A percentile compares a stretch with the other conserved stretches of the same genome.
phyloP scores from a whole-genome alignment of 2,888 invertebrate genomes.

The Netelia inedita region DNA sequence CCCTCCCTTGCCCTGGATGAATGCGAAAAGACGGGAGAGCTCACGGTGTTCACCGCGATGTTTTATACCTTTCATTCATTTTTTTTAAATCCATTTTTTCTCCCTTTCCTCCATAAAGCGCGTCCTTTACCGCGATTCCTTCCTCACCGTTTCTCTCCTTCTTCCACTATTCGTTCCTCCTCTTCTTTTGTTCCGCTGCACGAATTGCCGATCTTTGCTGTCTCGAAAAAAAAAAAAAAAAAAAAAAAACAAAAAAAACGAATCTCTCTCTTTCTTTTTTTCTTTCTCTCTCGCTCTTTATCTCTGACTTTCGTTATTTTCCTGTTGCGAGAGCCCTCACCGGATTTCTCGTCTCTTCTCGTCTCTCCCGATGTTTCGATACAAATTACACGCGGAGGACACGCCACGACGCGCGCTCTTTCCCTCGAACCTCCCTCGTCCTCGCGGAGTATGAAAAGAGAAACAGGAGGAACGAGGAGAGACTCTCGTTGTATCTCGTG shows the following conservation, averaged over 20 bases:
- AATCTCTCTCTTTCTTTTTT: neutral
- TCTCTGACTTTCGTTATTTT: slow-evolving; percentile 39
- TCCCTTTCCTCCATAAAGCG: slow-evolving; percentile 5
- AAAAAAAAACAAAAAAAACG: too few species aligned
- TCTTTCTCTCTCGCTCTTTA: slow-evolving; percentile 35
- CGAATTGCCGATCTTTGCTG: slow-evolving; percentile 55
- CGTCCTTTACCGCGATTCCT: slow-evolving; percentile 12
- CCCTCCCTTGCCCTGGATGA: slow-evolving; percentile 42
- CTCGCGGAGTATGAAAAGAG: slow-evolving; percentile 64
- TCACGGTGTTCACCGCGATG: slow-evolving; percentile 43
- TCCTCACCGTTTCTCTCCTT: slow-evolving; percentile 27
- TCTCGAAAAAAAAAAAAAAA: neutral
- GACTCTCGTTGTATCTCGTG: slow-evolving; percentile 15
- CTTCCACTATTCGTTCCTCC: slow-evolving; percentile 18
- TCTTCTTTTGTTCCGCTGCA: slow-evolving; percentile 41
- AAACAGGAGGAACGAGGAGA: slow-evolving; percentile 60
- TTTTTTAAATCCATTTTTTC: slow-evolving; percentile 49
- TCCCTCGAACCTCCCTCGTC: slow-evolving; percentile 1
- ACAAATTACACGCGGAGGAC: slow-evolving; percentile 84
- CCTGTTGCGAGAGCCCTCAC: slow-evolving; percentile 56
- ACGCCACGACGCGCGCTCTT: slow-evolving; percentile 70
- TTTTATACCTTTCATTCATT: slow-evolving; percentile 61
- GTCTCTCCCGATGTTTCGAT: slow-evolving; percentile 81
- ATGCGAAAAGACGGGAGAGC: slow-evolving; percentile 30
- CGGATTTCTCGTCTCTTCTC: slow-evolving; percentile 72